Evolutionary conservation across 2,888 invertebrate species (phyloP).

Genomic region (Arge pagana): DNA sequence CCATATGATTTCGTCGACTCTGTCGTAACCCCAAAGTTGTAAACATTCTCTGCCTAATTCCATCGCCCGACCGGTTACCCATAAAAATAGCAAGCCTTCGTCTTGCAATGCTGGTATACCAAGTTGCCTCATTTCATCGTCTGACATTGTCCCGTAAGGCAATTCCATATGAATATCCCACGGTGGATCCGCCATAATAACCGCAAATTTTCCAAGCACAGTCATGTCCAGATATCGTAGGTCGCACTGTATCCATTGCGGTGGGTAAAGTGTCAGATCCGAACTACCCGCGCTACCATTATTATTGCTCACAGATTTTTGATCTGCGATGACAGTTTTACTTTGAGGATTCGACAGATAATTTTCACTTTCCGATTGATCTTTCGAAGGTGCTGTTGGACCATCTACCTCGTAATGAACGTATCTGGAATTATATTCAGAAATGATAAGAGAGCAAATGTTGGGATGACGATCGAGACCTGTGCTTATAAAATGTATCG

Average conservation of each 20-base stretch:
- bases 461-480: background rate
- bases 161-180: conserved; percentile 99
- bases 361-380: conserved; percentile 45
- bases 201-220: conserved; percentile 93
- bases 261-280: conserved; percentile 74
- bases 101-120: conserved; percentile 94
- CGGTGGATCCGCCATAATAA: conserved; percentile 98
- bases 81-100: conserved; percentile 93
- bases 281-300: conserved; percentile 56
- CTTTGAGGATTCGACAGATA: conserved; percentile 31
- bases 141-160: conserved; percentile 98
- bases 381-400: conserved; percentile 61
- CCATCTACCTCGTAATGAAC: conserved; percentile 97
- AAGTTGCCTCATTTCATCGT: conserved; percentile 96
- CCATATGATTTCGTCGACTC: conserved; percentile 98
- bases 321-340: background rate
- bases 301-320: conserved; percentile 23
- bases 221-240: conserved; percentile 89
- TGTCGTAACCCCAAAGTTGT: conserved; percentile 94
- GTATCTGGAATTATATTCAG: conserved; percentile 65
- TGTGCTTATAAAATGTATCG: no score
- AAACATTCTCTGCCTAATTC: conserved; percentile 95
- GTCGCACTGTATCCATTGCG: conserved; percentile 98
- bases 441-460: conserved; percentile 7
- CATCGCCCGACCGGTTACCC: conserved; percentile 98